phyloP scores from a whole-genome alignment of 2,797 vertebrate genomes.

The Danionella dracula region DNA sequence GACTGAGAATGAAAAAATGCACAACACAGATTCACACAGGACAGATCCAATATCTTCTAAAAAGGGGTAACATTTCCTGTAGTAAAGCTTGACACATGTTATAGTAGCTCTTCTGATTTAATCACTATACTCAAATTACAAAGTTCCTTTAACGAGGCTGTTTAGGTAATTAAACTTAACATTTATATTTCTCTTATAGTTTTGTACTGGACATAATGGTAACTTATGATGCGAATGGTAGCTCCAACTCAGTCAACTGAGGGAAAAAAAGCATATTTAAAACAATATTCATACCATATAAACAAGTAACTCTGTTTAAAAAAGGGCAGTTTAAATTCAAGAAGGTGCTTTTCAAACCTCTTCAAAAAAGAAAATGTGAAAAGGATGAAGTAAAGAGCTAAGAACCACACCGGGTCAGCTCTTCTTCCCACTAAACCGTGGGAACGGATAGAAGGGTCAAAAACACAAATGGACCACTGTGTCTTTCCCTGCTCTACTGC shows the following conservation, averaged over 20 bases:
- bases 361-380: not conserved
- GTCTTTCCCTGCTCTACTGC: not conserved
- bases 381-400: not conserved
- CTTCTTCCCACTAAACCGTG: constrained; percentile 20
- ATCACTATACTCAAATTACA: constrained; percentile 3
- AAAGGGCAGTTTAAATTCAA: no score
- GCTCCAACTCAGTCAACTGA: no score
- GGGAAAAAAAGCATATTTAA: no score
- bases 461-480: constrained; percentile 24
- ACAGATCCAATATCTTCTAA: constrained; percentile 5
- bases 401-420: constrained; percentile 15
- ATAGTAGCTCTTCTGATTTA: no score
- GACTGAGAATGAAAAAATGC: constrained; percentile 12
- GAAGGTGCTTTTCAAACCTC: no score
- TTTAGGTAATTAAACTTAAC: not conserved
- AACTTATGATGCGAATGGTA: no score
- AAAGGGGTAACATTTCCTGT: not conserved
- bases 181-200: not conserved
- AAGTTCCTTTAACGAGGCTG: not conserved
- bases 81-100: not conserved
- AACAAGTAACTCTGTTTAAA: no score
- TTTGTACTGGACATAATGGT: no score
- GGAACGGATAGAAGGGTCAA: constrained; percentile 40
- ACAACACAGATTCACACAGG: not conserved
- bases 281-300: no score